A percentile compares a stretch with the other conserved stretches of the same genome.
Evolutionary conservation across 2,797 vertebrate genomes (phyloP).

Genomic region (Hydrocynus forskahlii): DNA sequence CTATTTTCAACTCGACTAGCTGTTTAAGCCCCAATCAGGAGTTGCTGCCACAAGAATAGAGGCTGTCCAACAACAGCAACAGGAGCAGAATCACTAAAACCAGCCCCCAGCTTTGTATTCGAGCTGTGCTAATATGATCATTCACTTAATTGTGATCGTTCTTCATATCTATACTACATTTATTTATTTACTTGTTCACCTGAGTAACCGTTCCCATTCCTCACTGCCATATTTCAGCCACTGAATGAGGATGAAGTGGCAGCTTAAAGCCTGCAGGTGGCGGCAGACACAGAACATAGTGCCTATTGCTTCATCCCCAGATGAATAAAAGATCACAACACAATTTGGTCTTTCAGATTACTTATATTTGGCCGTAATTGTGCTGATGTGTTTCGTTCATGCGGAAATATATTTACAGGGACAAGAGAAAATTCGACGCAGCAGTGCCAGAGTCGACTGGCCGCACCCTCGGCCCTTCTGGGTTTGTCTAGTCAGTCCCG

Average conservation of each 20-base stretch:
- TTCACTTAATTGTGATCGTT: no score
- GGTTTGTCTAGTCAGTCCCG: slow-evolving; percentile 61
- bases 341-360: no score
- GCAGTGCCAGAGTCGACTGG: background rate
- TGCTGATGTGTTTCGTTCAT: no score
- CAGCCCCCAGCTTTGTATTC: no score
- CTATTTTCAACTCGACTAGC: background rate
- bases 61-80: background rate
- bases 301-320: no score
- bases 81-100: background rate
- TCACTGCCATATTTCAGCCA: background rate
- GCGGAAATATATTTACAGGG: background rate
- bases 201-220: background rate
- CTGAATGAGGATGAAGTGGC: background rate
- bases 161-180: no score
- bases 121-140: background rate
- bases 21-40: background rate
- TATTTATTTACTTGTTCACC: background rate
- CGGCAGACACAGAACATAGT: no score
- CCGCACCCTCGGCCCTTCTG: slow-evolving; percentile 23
- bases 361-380: no score
- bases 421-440: background rate
- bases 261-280: background rate
- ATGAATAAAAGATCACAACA: background rate
- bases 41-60: background rate